Evolutionary conservation across 2,797 vertebrate species (phyloP).

Genomic region (Valencia hispanica): DNA sequence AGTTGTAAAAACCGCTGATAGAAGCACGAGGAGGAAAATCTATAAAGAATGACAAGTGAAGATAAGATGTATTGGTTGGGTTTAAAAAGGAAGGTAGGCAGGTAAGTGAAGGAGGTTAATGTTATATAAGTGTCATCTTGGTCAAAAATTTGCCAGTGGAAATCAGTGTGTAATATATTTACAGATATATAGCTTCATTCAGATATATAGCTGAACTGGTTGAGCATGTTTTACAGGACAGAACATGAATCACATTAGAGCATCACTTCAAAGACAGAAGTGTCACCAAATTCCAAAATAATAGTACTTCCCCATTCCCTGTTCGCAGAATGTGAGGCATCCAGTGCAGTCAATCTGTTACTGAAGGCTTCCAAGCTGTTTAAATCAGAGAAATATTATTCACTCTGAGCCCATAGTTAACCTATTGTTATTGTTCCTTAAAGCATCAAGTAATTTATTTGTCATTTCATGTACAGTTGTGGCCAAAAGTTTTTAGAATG

Average conservation of each 20-base stretch:
- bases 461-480: neutral
- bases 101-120: conserved; percentile 10
- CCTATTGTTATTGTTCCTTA: neutral
- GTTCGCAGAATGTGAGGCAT: neutral
- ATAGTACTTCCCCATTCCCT: neutral
- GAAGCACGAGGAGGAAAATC: conserved; percentile 9
- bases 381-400: neutral
- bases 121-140: neutral
- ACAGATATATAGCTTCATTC: conserved; percentile 27
- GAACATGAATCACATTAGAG: neutral
- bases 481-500: too few species aligned
- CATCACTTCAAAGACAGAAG: neutral
- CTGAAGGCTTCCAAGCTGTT: neutral
- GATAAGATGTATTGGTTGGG: neutral
- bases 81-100: neutral
- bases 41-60: conserved; percentile 6
- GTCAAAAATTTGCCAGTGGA: conserved; percentile 18
- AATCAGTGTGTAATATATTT: conserved; percentile 24
- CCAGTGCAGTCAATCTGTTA: neutral
- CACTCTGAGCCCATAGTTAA: neutral
- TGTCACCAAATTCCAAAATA: neutral
- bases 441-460: neutral
- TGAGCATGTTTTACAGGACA: conserved; percentile 21
- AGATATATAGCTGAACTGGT: conserved; percentile 22
- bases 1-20: too few species aligned